These are phyloP conservation scores for Prosapia bicincta DNA, from an alignment of 2,888 invertebrate species.

Conservation along the genomic window DNA sequence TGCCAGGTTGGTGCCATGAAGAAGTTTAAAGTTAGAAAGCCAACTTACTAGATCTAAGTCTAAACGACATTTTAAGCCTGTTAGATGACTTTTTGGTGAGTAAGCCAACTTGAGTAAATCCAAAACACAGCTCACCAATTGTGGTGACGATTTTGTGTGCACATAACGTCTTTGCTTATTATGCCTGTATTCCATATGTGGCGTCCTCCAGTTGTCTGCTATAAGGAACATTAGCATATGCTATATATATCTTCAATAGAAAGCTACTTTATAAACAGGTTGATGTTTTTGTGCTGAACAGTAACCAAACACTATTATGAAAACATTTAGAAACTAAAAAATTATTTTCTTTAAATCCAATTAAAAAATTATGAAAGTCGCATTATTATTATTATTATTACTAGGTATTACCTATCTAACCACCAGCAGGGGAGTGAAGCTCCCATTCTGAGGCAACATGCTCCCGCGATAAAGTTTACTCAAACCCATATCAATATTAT, in stretches of 20 bases:
- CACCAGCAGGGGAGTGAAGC: too few species aligned
- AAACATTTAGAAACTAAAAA: too few species aligned
- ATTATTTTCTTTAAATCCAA: too few species aligned
- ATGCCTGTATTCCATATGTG: constrained; percentile 21
- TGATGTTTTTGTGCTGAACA: too few species aligned
- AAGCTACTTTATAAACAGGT: too few species aligned
- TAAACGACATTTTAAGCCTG: constrained; percentile 18
- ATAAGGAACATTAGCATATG: background rate
- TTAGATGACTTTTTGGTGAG: constrained; percentile 18
- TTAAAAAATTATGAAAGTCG: too few species aligned
- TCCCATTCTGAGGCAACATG: too few species aligned
- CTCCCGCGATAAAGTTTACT: too few species aligned
- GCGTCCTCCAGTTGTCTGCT: constrained; percentile 20
- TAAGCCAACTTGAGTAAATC: constrained; percentile 12
- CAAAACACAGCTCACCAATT: constrained; percentile 16
- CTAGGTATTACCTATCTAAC: too few species aligned
- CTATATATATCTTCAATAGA: background rate
- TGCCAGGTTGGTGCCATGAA: background rate
- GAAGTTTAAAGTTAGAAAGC: background rate
- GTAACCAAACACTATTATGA: too few species aligned
- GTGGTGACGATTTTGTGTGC: constrained; percentile 3
- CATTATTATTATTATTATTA: too few species aligned
- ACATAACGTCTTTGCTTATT: constrained; percentile 6
- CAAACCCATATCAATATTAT: too few species aligned
- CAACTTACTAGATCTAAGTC: background rate